Percentiles rank a stretch among this genome's conserved stretches.
These are phyloP conservation scores for Bruchidius siliquastri DNA, from an alignment of 2,888 invertebrate genomes.

Conservation along the genomic window DNA sequence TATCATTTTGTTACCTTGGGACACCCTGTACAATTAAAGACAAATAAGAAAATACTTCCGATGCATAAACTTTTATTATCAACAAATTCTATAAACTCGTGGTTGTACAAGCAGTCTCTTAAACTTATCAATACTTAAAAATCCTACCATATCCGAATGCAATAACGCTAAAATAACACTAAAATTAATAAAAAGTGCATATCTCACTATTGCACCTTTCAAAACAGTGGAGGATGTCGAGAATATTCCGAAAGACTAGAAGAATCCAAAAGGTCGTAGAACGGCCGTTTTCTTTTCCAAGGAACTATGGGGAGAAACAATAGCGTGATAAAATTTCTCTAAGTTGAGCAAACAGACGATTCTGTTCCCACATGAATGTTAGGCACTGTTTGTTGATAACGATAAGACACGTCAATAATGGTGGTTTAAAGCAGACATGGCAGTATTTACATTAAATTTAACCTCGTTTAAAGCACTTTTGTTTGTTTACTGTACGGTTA, in stretches of 20 bases:
- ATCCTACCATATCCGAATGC: not conserved
- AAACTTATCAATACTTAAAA: not conserved
- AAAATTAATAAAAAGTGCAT: not conserved
- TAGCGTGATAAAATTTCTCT: not conserved
- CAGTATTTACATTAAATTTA: not conserved
- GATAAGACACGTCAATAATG: not conserved
- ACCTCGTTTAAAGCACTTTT: not conserved
- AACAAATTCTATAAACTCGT: not conserved
- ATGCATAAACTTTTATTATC: not conserved
- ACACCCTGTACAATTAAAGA: too few species aligned
- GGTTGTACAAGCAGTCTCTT: not conserved
- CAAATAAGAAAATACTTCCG: too few species aligned
- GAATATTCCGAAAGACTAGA: not conserved
- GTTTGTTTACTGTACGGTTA: not conserved
- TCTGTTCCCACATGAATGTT: not conserved
- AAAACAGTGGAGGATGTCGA: not conserved
- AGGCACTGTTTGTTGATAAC: not conserved
- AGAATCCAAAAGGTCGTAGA: not conserved
- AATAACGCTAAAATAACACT: not conserved
- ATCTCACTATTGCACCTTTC: not conserved
- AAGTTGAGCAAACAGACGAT: not conserved
- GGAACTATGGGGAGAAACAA: not conserved
- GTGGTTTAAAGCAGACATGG: not conserved
- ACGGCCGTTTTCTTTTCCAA: not conserved
- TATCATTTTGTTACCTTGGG: too few species aligned